Evolutionary conservation across 2,113 vertebrate genomes (phyloP), one percentile per base, ranked within the genome.

Genomic region (Periophthalmus modestus): DNA sequence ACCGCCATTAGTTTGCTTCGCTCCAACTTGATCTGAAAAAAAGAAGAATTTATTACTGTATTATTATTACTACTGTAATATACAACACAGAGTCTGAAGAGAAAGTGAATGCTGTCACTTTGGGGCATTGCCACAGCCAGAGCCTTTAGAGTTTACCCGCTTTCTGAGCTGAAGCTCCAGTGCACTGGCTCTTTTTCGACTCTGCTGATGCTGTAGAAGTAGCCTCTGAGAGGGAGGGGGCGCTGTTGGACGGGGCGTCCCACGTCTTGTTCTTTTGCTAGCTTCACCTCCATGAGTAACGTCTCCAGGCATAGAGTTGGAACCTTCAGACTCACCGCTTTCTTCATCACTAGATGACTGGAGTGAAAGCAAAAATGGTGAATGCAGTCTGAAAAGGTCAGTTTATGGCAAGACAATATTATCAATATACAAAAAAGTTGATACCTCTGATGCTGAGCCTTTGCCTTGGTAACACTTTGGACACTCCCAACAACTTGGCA

Each of bases 401-500:
- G 28, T 66, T 34, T 57, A 59, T n/a, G 52, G 58, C 24, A 33
- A 28, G 18, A 33, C 59, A 34, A 21, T 12, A 66, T 11, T 46
- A 13, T 21, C 11, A 47, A 6, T 52, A 2, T n/a, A 67, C 3
- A 47, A 66, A 47, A 39, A n/a, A 66, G 18, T 47, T 15, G 39
- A 47, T 88, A 94, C 93, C 89, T 97, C 96, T 0, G 92, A 34
- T 1, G 83, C 91, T 0, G 94, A 94, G 47, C 74, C 89, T 83
- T 93, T 93, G 69, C 93, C 95, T 79, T 96, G 94, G 85, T 95
- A 94, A 93, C 97, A 99, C 83, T 96, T 98, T 5, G 97, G 97
- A 90, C 97, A 99, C 74, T 98, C 96, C 97, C 97, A 99, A 92
- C 95, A 98, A 91, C 97, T 98, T 5, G 97, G 97, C 79, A 99